Evolutionary conservation across 2,113 vertebrate genomes (phyloP), one percentile per base, ranked within the genome.

Genomic region (Lycaon pictus): DNA sequence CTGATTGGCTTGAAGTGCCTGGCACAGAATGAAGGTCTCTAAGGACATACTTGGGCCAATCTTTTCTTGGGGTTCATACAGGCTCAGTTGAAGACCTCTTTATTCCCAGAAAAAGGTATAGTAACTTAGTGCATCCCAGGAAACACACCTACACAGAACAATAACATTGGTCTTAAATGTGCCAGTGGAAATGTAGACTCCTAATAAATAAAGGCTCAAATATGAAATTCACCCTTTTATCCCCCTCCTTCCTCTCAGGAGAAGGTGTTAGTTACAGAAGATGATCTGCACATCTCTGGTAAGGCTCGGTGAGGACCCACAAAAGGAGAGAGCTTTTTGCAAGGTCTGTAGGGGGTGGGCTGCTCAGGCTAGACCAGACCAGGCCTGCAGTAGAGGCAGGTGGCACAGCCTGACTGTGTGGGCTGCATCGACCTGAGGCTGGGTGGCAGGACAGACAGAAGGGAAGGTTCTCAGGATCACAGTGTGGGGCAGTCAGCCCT

Each of bases 341-440:
- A 3, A 51, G 29, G 55, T 58, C 76, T 35, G 56, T 1, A 5
- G 62, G 29, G 17, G 9, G 11, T 27, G 8, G 37, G 43, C 53
- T 35, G 27, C 48, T 10, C 23, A 27, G 69, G 60, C 29, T 12
- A 22, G 29, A 4, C 19, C 25, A 23, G 88, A 2, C 53, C 10
- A 6, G 65, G 29, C 22, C 76, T 25, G 69, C 48, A 11, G 11
- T 4, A 16, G 81, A 29, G 88, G 51, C 76, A 16, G 51, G 48
- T 10, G 1, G 10, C 22, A 9, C 3, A 1, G 37, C 51, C 67
- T 1, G 10, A 43, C 8, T 6, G 53, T 29, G 19, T 22, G 16
- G 32, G n/a, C 4, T 0, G 37, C 1, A 3, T 62, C 23, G 2
- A 1, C 43, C 2, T 5, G 63, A n/a, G 35, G 27, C 62, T 1